A percentile compares a stretch with the other conserved stretches of the same genome.
phyloP scores from a whole-genome alignment of 2,113 vertebrate genomes.

The Siniperca chuatsi region DNA sequence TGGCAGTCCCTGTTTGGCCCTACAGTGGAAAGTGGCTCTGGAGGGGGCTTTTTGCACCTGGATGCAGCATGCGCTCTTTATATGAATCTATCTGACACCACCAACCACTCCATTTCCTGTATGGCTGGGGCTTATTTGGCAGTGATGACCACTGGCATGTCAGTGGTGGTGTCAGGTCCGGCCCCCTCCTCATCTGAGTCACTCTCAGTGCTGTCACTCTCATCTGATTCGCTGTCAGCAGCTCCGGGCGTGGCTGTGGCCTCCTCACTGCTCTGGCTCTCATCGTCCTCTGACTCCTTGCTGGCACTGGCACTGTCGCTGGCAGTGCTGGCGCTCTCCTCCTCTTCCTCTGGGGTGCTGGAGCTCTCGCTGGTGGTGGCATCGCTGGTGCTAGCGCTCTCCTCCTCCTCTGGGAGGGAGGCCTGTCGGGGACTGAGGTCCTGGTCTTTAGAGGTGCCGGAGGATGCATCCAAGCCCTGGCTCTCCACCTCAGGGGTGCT shows the following conservation, averaged over 20 bases:
- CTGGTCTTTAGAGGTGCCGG: slow-evolving; percentile 52
- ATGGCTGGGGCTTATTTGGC: slow-evolving; percentile 77
- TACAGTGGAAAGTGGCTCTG: slow-evolving; percentile 37
- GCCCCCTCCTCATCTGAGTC: slow-evolving; percentile 66
- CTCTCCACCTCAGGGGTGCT: slow-evolving; percentile 84
- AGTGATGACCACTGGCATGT: slow-evolving; percentile 69
- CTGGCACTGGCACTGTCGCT: slow-evolving; percentile 69
- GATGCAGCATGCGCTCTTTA: slow-evolving; percentile 46
- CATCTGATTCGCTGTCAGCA: slow-evolving; percentile 75
- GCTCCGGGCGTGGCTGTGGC: slow-evolving; percentile 73
- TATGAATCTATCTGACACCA: slow-evolving; percentile 31
- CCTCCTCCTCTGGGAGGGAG: slow-evolving; percentile 42
- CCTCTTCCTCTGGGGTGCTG: slow-evolving; percentile 68
- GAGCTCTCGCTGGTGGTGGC: slow-evolving; percentile 67
- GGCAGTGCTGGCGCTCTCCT: slow-evolving; percentile 50
- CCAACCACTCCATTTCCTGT: slow-evolving; percentile 1
- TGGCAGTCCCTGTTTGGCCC: slow-evolving; percentile 51
- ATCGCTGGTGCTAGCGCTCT: slow-evolving; percentile 42
- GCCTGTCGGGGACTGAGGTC: slow-evolving; percentile 60
- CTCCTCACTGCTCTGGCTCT: slow-evolving; percentile 84
- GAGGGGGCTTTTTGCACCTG: slow-evolving; percentile 47
- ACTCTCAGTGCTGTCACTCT: slow-evolving; percentile 72
- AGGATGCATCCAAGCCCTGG: slow-evolving; percentile 76
- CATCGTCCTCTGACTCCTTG: slow-evolving; percentile 72
- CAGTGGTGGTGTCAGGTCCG: slow-evolving; percentile 49